A percentile compares a stretch with the other conserved stretches of the same genome.
Evolutionary conservation across 1,140 invertebrate species (phyloP).

Genomic region (Dolichoris vasculosae): DNA sequence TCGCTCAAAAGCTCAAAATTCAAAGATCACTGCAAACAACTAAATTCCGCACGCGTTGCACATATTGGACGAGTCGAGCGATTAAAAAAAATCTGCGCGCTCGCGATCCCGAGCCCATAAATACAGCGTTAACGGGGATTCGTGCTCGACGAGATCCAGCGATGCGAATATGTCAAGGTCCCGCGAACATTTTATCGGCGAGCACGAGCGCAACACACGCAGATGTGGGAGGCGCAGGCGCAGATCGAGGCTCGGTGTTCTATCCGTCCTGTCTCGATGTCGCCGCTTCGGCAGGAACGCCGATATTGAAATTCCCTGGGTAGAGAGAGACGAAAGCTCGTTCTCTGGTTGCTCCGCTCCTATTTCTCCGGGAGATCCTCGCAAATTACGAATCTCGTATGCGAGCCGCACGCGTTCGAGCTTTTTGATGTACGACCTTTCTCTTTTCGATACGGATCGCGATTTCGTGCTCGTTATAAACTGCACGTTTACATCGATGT

Average conservation of each 20-base stretch:
- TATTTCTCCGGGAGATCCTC: background rate
- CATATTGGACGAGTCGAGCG: background rate
- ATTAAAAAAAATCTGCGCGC: background rate
- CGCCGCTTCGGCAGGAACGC: background rate
- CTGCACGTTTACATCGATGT: background rate
- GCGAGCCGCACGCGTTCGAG: background rate
- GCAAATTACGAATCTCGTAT: conserved; percentile 20
- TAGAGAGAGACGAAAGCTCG: background rate
- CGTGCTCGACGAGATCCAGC: background rate
- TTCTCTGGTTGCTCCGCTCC: background rate
- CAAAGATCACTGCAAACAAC: background rate
- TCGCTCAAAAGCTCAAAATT: background rate
- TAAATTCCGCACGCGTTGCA: background rate
- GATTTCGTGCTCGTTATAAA: conserved; percentile 15
- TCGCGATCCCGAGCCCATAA: background rate
- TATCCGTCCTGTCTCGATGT: background rate
- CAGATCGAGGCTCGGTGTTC: background rate
- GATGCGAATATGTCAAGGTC: conserved; percentile 15
- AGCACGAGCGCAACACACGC: background rate
- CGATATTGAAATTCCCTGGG: conserved; percentile 30
- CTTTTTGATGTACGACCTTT: conserved; percentile 13
- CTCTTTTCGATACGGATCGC: background rate
- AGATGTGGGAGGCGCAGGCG: background rate
- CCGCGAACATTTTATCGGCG: background rate
- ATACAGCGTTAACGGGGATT: background rate